These are phyloP conservation scores for Rhizomys pruinosus DNA, from an alignment of 2,113 vertebrate species.

Conservation along the genomic window DNA sequence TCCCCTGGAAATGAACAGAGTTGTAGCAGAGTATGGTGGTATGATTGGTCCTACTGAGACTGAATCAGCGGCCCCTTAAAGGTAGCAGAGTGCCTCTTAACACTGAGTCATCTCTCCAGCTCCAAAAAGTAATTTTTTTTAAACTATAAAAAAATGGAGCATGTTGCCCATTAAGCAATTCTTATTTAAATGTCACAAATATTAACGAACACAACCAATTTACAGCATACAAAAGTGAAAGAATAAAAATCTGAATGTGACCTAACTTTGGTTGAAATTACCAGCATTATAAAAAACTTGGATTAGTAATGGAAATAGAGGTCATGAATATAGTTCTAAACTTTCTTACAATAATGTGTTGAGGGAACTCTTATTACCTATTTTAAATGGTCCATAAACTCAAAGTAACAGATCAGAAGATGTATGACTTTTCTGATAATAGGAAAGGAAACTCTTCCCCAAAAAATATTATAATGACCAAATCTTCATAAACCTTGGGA, in stretches of 20 bases:
- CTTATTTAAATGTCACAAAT: slow-evolving; percentile 25
- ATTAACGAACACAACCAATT: neutral
- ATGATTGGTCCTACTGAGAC: too few species aligned
- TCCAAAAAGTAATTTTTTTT: neutral
- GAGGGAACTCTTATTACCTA: neutral
- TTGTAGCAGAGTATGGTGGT: too few species aligned
- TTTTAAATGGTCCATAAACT: neutral
- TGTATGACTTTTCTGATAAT: neutral
- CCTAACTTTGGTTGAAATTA: slow-evolving; percentile 36
- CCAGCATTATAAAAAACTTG: slow-evolving; percentile 4
- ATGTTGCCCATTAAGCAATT: neutral
- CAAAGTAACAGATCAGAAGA: slow-evolving; percentile 30
- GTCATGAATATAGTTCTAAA: slow-evolving; percentile 1
- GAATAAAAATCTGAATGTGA: neutral
- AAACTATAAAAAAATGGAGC: slow-evolving; percentile 10
- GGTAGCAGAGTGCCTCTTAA: too few species aligned
- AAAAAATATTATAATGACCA: neutral
- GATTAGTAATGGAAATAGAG: neutral
- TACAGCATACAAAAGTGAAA: neutral
- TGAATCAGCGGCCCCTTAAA: too few species aligned
- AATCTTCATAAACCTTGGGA: slow-evolving; percentile 26
- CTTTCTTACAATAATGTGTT: neutral
- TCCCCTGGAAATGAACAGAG: too few species aligned
- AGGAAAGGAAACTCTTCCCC: slow-evolving; percentile 14
- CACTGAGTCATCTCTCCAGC: too few species aligned